Percentiles rank a stretch among this genome's conserved stretches.
Conservation (phyloP, 2,888 invertebrate genomes). For the Criorhina ranunculi region DNA sequence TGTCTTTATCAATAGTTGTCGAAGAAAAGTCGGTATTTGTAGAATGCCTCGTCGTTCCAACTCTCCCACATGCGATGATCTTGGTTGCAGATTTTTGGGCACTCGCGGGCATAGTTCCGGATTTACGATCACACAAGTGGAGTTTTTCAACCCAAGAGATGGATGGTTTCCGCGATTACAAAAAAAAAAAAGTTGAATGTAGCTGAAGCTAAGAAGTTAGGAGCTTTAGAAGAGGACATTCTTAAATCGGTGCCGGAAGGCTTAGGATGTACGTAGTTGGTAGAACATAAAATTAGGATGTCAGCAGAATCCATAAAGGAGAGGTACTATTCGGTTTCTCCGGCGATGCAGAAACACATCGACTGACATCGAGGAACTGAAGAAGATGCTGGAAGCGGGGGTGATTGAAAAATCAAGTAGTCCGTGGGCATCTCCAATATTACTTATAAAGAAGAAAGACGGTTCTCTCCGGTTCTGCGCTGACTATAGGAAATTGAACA, state of each 20-base stretch:
- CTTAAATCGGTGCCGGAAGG: neutral
- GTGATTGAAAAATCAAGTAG: neutral
- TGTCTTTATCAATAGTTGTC: too few species aligned
- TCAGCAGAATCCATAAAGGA: slow-evolving; percentile 1
- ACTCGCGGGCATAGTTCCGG: slow-evolving; percentile 3
- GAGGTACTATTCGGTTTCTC: slow-evolving; percentile 3
- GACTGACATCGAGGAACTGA: neutral
- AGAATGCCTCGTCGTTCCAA: neutral
- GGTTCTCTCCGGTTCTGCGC: neutral
- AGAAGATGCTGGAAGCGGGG: neutral
- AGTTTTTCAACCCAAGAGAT: neutral
- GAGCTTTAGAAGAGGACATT: neutral
- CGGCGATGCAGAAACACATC: neutral
- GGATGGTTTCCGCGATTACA: neutral
- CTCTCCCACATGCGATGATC: neutral
- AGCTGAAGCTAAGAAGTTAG: neutral
- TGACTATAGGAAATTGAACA: too few species aligned
- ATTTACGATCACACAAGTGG: too few species aligned
- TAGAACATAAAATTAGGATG: slow-evolving; percentile 12
- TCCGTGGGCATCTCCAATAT: neutral
- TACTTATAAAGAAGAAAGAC: neutral
- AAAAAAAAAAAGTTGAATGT: neutral
- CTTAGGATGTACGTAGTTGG: slow-evolving; percentile 7
- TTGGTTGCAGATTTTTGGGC: slow-evolving; percentile 1
- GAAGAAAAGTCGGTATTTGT: too few species aligned